These are phyloP conservation scores for Leuciscus waleckii DNA, from an alignment of 2,797 vertebrate genomes.

Conservation along the genomic window DNA sequence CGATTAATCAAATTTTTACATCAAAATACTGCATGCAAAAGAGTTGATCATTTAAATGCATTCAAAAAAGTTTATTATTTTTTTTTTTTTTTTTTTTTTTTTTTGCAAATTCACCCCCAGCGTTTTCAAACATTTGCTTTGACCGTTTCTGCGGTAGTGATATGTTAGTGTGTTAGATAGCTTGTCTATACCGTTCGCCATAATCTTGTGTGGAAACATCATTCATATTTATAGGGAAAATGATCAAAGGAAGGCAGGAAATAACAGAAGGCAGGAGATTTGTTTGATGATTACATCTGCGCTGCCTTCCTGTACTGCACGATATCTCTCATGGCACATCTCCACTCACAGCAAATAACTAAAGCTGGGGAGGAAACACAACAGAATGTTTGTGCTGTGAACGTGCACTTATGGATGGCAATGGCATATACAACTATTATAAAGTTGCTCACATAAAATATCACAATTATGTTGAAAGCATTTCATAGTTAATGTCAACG, in stretches of 20 bases:
- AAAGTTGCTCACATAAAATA: not conserved
- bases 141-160: not conserved
- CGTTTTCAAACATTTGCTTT: not conserved
- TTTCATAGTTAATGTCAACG: not conserved
- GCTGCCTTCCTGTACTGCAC: slow-evolving; percentile 13
- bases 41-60: not conserved
- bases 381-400: slow-evolving; percentile 18
- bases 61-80: too few relatives aligned
- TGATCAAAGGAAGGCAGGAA: slow-evolving; percentile 35
- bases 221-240: slow-evolving; percentile 21
- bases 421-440: not conserved
- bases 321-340: slow-evolving; percentile 8
- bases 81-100: too few relatives aligned
- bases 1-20: not conserved
- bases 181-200: not conserved
- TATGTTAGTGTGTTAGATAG: slow-evolving; percentile 1
- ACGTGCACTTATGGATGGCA: not conserved
- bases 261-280: slow-evolving; percentile 42
- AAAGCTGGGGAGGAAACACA: not conserved
- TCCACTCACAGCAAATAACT: slow-evolving; percentile 24
- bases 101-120: not conserved
- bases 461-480: not conserved
- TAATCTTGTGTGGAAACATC: slow-evolving; percentile 12
- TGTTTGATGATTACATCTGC: slow-evolving; percentile 28
- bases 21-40: not conserved